Evolutionary conservation across 2,113 vertebrate genomes (phyloP).

Genomic region (Heteronetta atricapilla): DNA sequence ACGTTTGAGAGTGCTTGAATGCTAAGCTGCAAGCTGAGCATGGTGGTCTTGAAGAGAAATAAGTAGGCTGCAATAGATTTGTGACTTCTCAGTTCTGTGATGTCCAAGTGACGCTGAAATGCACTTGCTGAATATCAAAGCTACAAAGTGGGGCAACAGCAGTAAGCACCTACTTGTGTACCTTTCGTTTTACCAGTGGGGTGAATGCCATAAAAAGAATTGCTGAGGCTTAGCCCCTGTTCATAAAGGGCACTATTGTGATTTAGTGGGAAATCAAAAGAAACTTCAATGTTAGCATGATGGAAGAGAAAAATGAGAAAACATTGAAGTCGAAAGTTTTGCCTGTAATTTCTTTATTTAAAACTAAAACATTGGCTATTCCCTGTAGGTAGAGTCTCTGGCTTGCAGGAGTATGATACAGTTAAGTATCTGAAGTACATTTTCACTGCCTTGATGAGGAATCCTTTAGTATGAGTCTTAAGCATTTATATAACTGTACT

Average conservation of each 20-base stretch:
- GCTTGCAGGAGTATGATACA: not conserved
- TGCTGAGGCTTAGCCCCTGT: not conserved
- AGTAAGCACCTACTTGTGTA: not conserved
- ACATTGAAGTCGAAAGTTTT: not conserved
- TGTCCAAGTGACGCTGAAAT: not conserved
- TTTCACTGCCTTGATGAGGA: conserved; percentile 9
- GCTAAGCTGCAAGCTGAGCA: not conserved
- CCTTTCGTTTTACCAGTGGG: not conserved
- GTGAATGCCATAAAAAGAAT: not conserved
- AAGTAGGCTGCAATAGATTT: not conserved
- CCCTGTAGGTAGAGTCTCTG: not conserved
- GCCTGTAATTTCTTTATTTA: not conserved
- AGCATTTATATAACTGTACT: conserved; percentile 55
- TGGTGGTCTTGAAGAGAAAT: not conserved
- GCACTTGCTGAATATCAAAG: not conserved
- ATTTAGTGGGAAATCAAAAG: not conserved
- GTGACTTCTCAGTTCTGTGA: not conserved
- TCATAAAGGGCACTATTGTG: not conserved
- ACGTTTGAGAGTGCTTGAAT: not conserved
- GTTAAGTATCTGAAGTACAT: not conserved
- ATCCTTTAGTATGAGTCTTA: not conserved
- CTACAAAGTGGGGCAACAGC: not conserved
- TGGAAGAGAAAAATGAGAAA: not conserved
- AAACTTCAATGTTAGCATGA: not conserved
- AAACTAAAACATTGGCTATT: not conserved